A percentile compares a stretch with the other conserved stretches of the same genome.
Evolutionary conservation across 2,888 invertebrate genomes (phyloP).

Genomic region (Agonum fuliginosum): DNA sequence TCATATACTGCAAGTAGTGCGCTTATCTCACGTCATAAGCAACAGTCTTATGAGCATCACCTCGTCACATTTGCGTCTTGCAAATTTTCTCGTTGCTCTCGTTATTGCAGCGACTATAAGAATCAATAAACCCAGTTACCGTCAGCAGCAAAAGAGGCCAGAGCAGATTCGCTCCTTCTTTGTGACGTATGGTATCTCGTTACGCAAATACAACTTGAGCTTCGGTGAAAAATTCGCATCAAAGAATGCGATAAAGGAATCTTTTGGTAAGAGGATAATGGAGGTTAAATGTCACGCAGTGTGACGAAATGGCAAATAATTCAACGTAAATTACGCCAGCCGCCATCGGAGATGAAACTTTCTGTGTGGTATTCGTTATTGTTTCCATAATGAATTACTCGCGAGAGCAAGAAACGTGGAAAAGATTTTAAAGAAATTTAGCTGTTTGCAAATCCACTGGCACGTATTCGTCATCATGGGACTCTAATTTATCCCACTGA

Average conservation of each 20-base stretch:
- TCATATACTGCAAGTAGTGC: no score
- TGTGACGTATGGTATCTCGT: constrained; percentile 60
- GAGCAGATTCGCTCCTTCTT: constrained; percentile 40
- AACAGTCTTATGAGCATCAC: background rate
- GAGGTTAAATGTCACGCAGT: constrained; percentile 58
- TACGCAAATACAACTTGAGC: constrained; percentile 60
- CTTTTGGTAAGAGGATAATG: constrained; percentile 60
- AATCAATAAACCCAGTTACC: constrained; percentile 55
- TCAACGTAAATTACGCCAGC: constrained; percentile 47
- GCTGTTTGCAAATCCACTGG: constrained; percentile 8
- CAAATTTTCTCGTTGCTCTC: constrained; percentile 2
- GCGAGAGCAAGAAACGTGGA: constrained; percentile 28
- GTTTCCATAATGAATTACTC: constrained; percentile 59
- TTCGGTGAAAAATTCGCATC: constrained; percentile 59
- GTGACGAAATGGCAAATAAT: constrained; percentile 50
- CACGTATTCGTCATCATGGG: constrained; percentile 14
- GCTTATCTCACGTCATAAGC: no score
- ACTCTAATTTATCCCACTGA: background rate
- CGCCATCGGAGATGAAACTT: constrained; percentile 44
- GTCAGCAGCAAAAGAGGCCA: constrained; percentile 7
- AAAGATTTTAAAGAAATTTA: constrained; percentile 51
- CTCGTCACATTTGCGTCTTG: background rate
- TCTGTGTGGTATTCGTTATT: constrained; percentile 58
- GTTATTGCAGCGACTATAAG: constrained; percentile 52
- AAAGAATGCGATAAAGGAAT: constrained; percentile 60